Evolutionary conservation across 2,797 vertebrate species (phyloP), one percentile per base, ranked within the genome.

Genomic region (Melanogrammus aeglefinus): DNA sequence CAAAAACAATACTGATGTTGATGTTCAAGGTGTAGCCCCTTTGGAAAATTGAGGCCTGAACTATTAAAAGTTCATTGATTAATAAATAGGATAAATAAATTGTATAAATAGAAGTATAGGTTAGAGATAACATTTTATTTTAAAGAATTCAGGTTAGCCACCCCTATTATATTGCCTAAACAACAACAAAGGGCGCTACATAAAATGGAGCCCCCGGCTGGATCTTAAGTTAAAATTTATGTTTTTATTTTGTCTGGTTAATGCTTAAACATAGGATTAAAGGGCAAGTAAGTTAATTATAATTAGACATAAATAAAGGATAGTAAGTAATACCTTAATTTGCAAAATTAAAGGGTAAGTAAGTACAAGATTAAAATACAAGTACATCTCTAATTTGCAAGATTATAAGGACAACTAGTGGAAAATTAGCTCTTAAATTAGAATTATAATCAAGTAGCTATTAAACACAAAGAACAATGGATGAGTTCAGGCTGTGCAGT

Each of bases 11-110:
- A 36, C 6, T 36, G 6, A 82, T 93, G 79, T 75, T 97, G 89
- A 96, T 98, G 80, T 92, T 97, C 83, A 89, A 87, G 85, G 90
- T 95, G n/a, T n/a, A n/a, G n/a, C n/a, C n/a, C n/a, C n/a, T n/a
- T n/a, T n/a, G n/a, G n/a, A n/a, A n/a, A n/a, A n/a, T n/a, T n/a
- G n/a, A n/a, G n/a, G n/a, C n/a, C n/a, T n/a, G n/a, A n/a, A n/a
- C n/a, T n/a, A n/a, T n/a, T n/a, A n/a, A n/a, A n/a, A n/a, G n/a
- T n/a, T n/a, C n/a, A n/a, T n/a, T n/a, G n/a, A n/a, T n/a, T n/a
- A n/a, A n/a, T n/a, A n/a, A n/a, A n/a, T n/a, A n/a, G n/a, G n/a
- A n/a, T n/a, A n/a, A n/a, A n/a, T n/a, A n/a, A n/a, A n/a, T n/a
- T n/a, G n/a, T n/a, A n/a, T n/a, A n/a, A n/a, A n/a, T n/a, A n/a